Evolutionary conservation across 1,140 invertebrate species (phyloP), one percentile per base, ranked within the genome.

Genomic region (Procambarus clarkii): DNA sequence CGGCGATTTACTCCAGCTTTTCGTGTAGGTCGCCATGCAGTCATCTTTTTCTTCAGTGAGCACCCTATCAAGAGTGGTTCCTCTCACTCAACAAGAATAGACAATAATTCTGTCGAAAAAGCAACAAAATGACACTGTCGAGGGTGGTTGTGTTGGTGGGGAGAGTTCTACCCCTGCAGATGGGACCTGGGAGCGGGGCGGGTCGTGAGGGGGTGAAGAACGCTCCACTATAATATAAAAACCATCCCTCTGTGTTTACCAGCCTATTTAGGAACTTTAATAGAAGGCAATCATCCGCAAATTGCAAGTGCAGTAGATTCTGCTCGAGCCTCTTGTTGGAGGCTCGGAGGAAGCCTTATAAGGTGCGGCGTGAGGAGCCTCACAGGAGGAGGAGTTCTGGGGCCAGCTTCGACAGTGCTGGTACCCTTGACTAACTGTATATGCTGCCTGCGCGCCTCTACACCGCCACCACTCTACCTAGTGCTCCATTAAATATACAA

Each of bases 241-340:
- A 86, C 71, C 84, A 76, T 78, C 84, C 77, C 15, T 69, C 84
- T 86, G 71, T 86, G 84, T 86, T 86, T 86, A 86, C 84, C 71
- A 54, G n/a, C 84, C 84, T 86, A 77, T 86, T 86, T 77, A 86
- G 84, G 84, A 86, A 77, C 45, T 86, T 24, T 86, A 86, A 86
- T 86, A 58, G 84, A 86, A 86, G 84, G 84, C 84, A 86, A 86
- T 86, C 84, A 71, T 86, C 84, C 76, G 84, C 46, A 86, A 86
- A 86, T 86, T 86, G 84, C 69, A 76, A 86, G 84, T 86, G 76
- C 84, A 86, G 84, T 86, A 86, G 84, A 86, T 86, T 86, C 84
- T 77, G 45, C 84, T 34, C 60, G 84, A 54, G 71, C 71, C 84
- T 50, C 54, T 71, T 76, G 84, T 58, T 86, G 84, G 84, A 77